Base-by-base conservation (phyloP, 2,888 invertebrate genomes). In the Drosophila multiciliata region DNA sequence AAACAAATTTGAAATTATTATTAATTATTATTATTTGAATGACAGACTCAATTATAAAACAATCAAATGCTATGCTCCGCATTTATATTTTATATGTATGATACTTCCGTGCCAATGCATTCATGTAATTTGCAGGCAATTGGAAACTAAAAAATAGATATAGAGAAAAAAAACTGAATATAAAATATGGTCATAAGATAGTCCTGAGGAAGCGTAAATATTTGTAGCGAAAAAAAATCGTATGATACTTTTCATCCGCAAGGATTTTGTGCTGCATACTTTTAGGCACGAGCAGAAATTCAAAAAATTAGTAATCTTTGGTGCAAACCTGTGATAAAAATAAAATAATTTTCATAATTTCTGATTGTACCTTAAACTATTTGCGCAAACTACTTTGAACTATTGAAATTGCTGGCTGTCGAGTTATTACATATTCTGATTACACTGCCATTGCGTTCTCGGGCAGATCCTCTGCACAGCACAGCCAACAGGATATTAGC, bases 231-330 rank as follows among this genome's bases (percentile, higher is more conserved):
- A 29, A 29, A 29, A 26, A 29, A 29, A 5, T 29, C 29, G 4
- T 29, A 29, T 1, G 5, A 6, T 1, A 20, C 15, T 8, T 12
- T 15, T 6, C 26, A 17, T 6, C 17, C 15, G n/a, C 15, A n/a
- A 33, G 1, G 23, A 29, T 5, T 57, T 29, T 49, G 0, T 20
- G 29, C 9, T 65, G 67, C 73, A 67, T 73, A 62, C 53, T 54
- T 54, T 58, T 6, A 11, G 26, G 67, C 20, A 4, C 9, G 0
- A 8, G 2, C 2, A 15, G 12, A 23, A 33, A 33, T 54, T n/a
- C 26, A 17, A 8, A 2, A n/a, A 3, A 5, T 23, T 36, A 12
- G 11, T n/a, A 26, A 55, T 52, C 69, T 74, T 69, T 69, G 75
- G 74, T 53, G 26, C 2, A 12, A 20, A 23, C 7, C 52, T 58